Evolutionary conservation across 2,113 vertebrate species (phyloP), one percentile per base, ranked within the genome.

Genomic region (Mustelus asterias): DNA sequence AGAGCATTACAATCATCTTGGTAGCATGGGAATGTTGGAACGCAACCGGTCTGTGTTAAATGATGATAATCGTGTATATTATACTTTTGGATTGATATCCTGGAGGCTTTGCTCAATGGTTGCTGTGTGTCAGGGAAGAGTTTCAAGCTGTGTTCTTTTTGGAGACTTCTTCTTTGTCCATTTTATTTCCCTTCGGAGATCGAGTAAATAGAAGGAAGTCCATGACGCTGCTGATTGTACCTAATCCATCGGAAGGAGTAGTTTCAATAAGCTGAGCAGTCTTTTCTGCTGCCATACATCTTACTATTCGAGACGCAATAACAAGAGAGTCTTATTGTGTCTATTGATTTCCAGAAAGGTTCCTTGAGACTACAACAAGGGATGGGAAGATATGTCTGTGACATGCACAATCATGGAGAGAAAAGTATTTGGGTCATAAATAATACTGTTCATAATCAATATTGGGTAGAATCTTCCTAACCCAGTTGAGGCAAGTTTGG

Each of bases 1-100:
- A 33, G 44, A 72, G 37, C 37, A 72, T 24, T 95, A 72, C n/a
- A 94, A 24, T 67, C 92, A 37, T 67, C 18, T 94, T 94, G 92
- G 63, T 69, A 67, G 41, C 69, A 76, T 72, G 94, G 94, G 26
- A 95, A 76, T 72, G 41, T 76, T 95, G 69, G 41, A 70, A 95
- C 72, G 24, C 65, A 95, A 95, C 22, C 33, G 11, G 41, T 2
- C 67, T 29, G 24, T 41, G 41, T 48, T 95, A 72, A 94, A 69
- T 70, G 69, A 94, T 94, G 65, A 69, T 41, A 69, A 94, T 94
- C 20, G 54, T 95, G 69, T 72, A 95, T 54, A 76, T 95, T 95
- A 76, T 76, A 70, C 37, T 95, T 67, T 72, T 72, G 29, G 37
- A 48, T 72, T 95, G 94, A 95, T 44, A 95, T 72, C 94, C 94